These are phyloP conservation scores for Heliconius nattereri DNA, from an alignment of 1,140 invertebrate genomes.

Conservation along the genomic window DNA sequence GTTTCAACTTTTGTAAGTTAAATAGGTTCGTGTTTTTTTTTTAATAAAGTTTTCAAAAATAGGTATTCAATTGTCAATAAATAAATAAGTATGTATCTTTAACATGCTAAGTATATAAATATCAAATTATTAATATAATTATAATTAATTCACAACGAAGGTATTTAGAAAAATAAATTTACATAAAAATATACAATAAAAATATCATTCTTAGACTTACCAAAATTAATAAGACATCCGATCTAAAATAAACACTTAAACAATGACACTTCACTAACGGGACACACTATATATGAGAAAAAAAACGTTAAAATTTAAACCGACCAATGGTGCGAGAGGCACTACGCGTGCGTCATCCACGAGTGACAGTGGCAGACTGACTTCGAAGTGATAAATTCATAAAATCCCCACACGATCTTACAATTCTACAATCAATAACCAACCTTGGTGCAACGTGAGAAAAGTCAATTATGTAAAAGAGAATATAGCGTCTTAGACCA, in stretches of 20 bases:
- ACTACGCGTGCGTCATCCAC: slow-evolving; percentile 55
- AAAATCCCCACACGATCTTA: slow-evolving; percentile 2
- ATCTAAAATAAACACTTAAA: slow-evolving; percentile 46
- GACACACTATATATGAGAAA: slow-evolving; percentile 60
- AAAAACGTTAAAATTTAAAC: slow-evolving; percentile 70
- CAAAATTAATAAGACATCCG: slow-evolving; percentile 62
- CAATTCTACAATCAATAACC: slow-evolving; percentile 28
- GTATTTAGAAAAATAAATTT: slow-evolving; percentile 10
- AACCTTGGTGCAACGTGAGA: slow-evolving; percentile 33
- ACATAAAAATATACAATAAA: not conserved
- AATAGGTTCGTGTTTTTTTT: not conserved
- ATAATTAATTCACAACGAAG: not conserved
- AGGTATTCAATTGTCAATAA: not conserved
- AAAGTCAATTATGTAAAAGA: slow-evolving; percentile 30
- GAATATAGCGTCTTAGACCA: slow-evolving; percentile 41
- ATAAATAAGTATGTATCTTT: not conserved
- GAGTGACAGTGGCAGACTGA: slow-evolving; percentile 67
- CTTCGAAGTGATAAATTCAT: slow-evolving; percentile 25
- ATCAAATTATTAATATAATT: not conserved
- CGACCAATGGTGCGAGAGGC: slow-evolving; percentile 49
- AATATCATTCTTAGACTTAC: slow-evolving; percentile 51
- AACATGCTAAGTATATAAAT: not conserved
- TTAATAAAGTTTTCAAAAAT: no score
- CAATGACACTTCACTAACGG: slow-evolving; percentile 67
- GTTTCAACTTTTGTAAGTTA: not conserved